Percentiles rank a stretch among this genome's conserved stretches.
Conservation (phyloP, 2,113 vertebrate genomes). For the Stigmatopora argus region DNA sequence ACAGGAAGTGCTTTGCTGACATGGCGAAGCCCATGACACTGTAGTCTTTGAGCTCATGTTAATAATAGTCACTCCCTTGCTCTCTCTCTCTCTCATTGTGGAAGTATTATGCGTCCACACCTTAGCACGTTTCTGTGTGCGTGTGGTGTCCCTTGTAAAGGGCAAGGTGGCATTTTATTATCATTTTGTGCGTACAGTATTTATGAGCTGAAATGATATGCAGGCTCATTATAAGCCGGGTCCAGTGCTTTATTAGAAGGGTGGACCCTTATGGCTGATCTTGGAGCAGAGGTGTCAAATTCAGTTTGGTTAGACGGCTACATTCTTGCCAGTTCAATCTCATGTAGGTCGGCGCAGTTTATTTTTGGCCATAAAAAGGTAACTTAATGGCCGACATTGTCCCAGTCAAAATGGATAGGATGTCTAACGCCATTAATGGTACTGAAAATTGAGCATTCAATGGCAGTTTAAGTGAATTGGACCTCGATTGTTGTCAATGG, state of each 20-base stretch:
- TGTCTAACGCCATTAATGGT: no score
- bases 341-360: no score
- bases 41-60: neutral
- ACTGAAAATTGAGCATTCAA: no score
- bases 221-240: neutral
- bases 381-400: no score
- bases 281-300: neutral
- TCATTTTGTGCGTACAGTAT: neutral
- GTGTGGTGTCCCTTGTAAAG: neutral
- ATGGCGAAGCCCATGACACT: conserved; percentile 3
- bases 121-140: neutral
- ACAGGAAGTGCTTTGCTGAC: conserved; percentile 13
- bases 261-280: neutral
- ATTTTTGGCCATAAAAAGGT: no score
- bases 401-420: no score
- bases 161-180: neutral
- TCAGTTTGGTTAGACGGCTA: no score
- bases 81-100: conserved; percentile 2
- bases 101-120: neutral
- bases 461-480: no score
- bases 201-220: neutral
- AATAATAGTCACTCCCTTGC: neutral
- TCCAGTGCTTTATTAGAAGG: neutral
- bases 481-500: no score
- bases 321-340: no score